A percentile compares a stretch with the other conserved stretches of the same genome.
phyloP scores from a whole-genome alignment of 2,797 vertebrate species.

The Chiloscyllium punctatum region DNA sequence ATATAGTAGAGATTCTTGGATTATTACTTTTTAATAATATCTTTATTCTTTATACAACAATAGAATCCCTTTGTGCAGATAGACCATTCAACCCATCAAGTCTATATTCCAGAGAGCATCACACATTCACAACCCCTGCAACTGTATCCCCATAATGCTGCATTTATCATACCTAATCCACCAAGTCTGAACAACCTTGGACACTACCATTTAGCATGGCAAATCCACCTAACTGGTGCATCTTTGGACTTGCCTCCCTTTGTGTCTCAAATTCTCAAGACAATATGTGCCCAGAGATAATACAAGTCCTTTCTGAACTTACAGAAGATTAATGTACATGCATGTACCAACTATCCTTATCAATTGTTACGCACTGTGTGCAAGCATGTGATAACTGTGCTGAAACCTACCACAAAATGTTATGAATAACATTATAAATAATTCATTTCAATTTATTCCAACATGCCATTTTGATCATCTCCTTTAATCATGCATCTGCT shows the following conservation, averaged over 20 bases:
- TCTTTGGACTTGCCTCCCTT: not conserved
- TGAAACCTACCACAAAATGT: not conserved
- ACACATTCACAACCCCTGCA: no score
- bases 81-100: no score
- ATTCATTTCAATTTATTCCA: not conserved
- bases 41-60: not conserved
- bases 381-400: not conserved
- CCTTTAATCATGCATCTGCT: not conserved
- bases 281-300: not conserved
- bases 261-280: not conserved
- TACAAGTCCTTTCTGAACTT: not conserved
- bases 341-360: not conserved
- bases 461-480: not conserved
- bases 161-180: no score
- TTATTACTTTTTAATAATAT: not conserved
- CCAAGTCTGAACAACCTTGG: no score
- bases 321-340: not conserved
- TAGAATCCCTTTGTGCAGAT: no score
- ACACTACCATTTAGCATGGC: no score
- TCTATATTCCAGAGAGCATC: no score
- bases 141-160: no score
- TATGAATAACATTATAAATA: not conserved
- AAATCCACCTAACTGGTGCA: no score
- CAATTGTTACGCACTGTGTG: not conserved
- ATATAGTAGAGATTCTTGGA: not conserved